Base-by-base conservation (phyloP, 92 coral and sea anemone genomes). In the Epizoanthus fatuus region DNA sequence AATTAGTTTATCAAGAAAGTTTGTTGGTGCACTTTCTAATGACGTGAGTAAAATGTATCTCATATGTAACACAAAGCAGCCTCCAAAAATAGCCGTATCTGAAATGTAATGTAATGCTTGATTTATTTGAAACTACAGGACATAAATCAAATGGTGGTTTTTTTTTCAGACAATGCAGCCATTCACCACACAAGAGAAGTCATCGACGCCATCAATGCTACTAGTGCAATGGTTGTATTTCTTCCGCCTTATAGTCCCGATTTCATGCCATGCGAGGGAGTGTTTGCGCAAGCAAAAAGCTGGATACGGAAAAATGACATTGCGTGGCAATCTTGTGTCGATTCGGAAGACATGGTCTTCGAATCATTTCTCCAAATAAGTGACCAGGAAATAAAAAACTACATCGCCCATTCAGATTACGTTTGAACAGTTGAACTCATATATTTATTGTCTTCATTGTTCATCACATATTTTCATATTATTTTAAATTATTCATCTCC, bases 241-340 rank as follows among this genome's bases (percentile, higher is more conserved):
- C 63, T 89, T 8, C 89, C 89, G 20, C 89, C 81, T 1, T 89
- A 89, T 72, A 84, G 80, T 29, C 89, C 84, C 3, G 83, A 88
- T 49, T 74, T 88, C 11, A 88, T 76, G 78, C 92, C 92, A 4
- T 84, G 89, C 35, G 89, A 89, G 35, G 81, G 67, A 13, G 13
- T 79, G 11, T 86, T 86, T 72, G 69, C 84, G 10, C 87, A 86
- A 68, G 54, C 70, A 5, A 90, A 90, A 58, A 51, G 70, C 63
- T 90, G 87, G 87, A 63, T 86, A 10, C 37, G 66, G 65, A 68
- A 65, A 62, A 82, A 74, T 74, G 87, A 83, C 42, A 38, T 55
- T 20, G 87, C 81, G 5, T 83, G 87, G 82, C 49, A 62, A 2
- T 69, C 66, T 12, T 69, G 64, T 55, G 47, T 16, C 12, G 80